Conservation (phyloP, 2,113 vertebrate genomes). For the Sphyrna mokarran region DNA sequence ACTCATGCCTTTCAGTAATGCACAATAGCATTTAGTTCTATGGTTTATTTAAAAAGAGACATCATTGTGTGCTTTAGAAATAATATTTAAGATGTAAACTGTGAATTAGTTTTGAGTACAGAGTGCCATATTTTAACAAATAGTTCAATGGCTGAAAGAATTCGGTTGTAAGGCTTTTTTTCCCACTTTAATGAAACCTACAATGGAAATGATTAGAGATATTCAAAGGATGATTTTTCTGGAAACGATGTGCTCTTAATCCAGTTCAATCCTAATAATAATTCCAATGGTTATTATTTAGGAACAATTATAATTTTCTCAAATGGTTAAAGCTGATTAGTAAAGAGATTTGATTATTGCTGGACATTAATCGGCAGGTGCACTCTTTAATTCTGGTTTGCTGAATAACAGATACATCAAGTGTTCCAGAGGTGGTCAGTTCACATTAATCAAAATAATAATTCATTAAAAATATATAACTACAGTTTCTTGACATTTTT, state of each 20-base stretch:
- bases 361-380: not conserved
- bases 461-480: not conserved
- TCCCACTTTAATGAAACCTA: not conserved
- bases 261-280: constrained; percentile 9
- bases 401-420: not conserved
- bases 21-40: not conserved
- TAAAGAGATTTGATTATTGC: not conserved
- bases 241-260: not conserved
- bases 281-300: not conserved
- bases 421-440: not conserved
- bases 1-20: not conserved
- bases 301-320: not conserved
- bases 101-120: not conserved
- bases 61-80: not conserved
- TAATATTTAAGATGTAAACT: not conserved
- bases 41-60: not conserved
- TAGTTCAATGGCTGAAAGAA: not conserved
- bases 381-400: not conserved
- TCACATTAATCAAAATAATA: constrained; percentile 13
- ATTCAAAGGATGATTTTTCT: not conserved
- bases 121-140: not conserved
- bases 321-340: not conserved
- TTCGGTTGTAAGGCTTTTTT: not conserved
- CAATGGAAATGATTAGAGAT: not conserved
- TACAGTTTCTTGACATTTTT: no score